Percentiles rank a stretch among this genome's conserved stretches.
Conservation (phyloP, 2,888 invertebrate genomes). For the Andrena camellia region DNA sequence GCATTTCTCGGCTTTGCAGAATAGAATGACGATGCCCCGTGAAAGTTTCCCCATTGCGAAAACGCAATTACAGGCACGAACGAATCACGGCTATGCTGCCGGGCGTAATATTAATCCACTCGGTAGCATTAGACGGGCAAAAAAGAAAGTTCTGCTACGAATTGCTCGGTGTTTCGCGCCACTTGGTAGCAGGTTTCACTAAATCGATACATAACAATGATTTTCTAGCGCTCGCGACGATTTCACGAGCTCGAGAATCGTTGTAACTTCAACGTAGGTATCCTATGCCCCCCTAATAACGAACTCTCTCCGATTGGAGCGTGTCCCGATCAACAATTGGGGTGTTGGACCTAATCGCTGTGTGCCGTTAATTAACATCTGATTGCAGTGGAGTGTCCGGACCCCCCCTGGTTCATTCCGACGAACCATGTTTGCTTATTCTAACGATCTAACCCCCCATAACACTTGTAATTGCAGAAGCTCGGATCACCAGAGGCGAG, state of each 20-base stretch:
- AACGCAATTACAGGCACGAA: constrained; percentile 22
- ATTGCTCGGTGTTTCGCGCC: constrained; percentile 4
- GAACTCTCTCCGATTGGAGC: constrained; percentile 1
- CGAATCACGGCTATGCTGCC: background rate
- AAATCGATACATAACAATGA: background rate
- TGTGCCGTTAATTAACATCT: constrained; percentile 37
- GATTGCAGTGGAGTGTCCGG: constrained; percentile 37
- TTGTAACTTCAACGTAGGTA: constrained; percentile 63
- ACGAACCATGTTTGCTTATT: constrained; percentile 32
- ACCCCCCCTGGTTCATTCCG: constrained; percentile 2
- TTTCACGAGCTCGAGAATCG: constrained; percentile 9
- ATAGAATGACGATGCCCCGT: background rate
- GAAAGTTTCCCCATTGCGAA: background rate
- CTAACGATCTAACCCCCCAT: constrained; percentile 59
- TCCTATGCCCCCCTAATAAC: background rate
- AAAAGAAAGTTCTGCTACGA: constrained; percentile 44
- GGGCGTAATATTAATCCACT: constrained; percentile 13
- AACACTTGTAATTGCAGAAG: constrained; percentile 60
- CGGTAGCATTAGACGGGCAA: constrained; percentile 4
- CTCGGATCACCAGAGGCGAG: constrained; percentile 43
- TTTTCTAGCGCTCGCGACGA: background rate
- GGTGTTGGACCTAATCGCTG: constrained; percentile 35
- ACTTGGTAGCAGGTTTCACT: constrained; percentile 10
- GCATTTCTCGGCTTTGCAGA: background rate
- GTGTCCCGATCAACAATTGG: constrained; percentile 34